Percentiles rank a stretch among this genome's conserved stretches.
Conservation (phyloP, 2,797 vertebrate genomes). For the Molossus alvarezi region DNA sequence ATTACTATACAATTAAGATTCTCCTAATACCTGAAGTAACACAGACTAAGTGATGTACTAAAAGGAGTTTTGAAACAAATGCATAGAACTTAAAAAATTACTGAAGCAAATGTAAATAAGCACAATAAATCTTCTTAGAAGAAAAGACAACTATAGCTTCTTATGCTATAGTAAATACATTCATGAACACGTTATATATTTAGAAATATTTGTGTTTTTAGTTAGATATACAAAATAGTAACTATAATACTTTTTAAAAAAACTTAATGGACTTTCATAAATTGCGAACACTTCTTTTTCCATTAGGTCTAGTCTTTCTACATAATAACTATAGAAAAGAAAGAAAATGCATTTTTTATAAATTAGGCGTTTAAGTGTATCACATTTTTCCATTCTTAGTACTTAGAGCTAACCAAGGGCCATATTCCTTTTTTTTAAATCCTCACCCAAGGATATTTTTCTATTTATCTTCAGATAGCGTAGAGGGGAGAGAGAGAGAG, state of each 20-base stretch:
- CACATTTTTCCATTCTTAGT: neutral
- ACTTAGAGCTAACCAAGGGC: neutral
- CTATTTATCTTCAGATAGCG: no score
- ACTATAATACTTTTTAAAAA: neutral
- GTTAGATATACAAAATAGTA: neutral
- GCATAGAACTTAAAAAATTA: neutral
- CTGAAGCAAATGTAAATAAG: slow-evolving; percentile 43
- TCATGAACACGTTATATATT: neutral
- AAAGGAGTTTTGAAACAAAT: slow-evolving; percentile 66
- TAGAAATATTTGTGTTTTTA: slow-evolving; percentile 59
- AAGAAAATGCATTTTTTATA: slow-evolving; percentile 27
- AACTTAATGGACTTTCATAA: slow-evolving; percentile 21
- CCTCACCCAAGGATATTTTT: no score
- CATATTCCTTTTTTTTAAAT: neutral
- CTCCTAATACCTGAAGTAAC: neutral
- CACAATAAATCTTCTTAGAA: slow-evolving; percentile 15
- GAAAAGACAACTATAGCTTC: neutral
- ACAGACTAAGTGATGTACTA: slow-evolving; percentile 16
- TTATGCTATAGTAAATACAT: neutral
- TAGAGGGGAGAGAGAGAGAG: no score
- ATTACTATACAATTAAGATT: slow-evolving; percentile 40
- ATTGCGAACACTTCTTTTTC: slow-evolving; percentile 26
- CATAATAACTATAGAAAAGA: slow-evolving; percentile 15
- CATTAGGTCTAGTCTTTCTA: slow-evolving; percentile 28
- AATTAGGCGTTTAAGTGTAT: neutral